Conservation (phyloP, 2,113 vertebrate genomes). For the Kobus ellipsiprymnus region DNA sequence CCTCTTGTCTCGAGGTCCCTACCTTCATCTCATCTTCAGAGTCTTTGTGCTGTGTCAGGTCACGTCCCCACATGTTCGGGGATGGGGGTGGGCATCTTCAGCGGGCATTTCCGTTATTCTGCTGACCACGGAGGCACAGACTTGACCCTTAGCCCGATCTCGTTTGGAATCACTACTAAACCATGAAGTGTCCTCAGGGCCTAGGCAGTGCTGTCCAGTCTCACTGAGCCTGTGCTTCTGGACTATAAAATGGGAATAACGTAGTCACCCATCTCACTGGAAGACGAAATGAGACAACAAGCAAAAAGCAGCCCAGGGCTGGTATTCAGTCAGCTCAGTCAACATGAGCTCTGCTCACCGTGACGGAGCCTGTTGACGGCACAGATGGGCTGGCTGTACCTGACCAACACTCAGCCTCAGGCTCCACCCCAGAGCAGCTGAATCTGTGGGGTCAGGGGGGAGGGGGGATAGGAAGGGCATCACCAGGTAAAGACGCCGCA, state of each 20-base stretch:
- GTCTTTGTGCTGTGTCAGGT: neutral
- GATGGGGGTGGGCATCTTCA: neutral
- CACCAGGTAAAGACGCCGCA: fast-evolving
- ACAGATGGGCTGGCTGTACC: too few species aligned
- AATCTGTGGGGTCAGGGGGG: fast-evolving
- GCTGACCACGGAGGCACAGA: neutral
- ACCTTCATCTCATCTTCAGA: neutral
- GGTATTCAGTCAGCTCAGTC: fast-evolving
- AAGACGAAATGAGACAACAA: neutral
- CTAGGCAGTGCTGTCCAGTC: neutral
- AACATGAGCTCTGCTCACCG: fast-evolving
- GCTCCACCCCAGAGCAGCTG: neutral
- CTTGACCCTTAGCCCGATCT: neutral
- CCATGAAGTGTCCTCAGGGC: neutral
- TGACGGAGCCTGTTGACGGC: neutral
- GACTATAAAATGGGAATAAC: neutral
- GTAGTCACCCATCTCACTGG: fast-evolving
- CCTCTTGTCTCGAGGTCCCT: fast-evolving
- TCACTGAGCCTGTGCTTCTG: too few species aligned
- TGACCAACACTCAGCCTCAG: neutral
- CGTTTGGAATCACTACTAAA: fast-evolving
- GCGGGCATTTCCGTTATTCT: neutral
- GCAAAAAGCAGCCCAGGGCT: neutral
- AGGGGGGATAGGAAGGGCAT: neutral
- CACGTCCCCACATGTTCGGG: fast-evolving